Percentiles rank a stretch among this genome's conserved stretches.
phyloP scores from a whole-genome alignment of 2,113 vertebrate genomes.

The Garra rufa region DNA sequence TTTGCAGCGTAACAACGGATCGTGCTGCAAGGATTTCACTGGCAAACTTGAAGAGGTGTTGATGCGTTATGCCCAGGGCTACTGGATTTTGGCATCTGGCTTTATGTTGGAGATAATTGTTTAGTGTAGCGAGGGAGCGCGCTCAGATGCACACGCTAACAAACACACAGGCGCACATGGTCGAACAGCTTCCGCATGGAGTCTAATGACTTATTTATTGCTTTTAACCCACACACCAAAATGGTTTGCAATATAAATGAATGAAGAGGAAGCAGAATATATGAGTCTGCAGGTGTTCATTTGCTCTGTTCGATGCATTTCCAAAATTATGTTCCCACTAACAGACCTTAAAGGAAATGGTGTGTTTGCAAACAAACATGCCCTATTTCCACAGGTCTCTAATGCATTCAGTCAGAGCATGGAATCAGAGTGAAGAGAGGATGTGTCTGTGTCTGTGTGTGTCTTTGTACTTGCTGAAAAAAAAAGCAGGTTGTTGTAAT shows the following conservation, averaged over 20 bases:
- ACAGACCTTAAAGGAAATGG: not conserved
- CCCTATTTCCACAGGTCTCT: slow-evolving; percentile 44
- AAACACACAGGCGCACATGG: not conserved
- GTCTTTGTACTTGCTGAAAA: not conserved
- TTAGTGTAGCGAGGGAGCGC: slow-evolving; percentile 38
- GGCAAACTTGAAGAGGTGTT: not conserved
- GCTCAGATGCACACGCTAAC: not conserved
- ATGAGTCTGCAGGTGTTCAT: not conserved
- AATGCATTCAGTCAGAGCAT: slow-evolving; percentile 25
- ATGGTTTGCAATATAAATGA: slow-evolving; percentile 42
- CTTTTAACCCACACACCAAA: slow-evolving; percentile 41
- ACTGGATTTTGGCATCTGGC: slow-evolving; percentile 31
- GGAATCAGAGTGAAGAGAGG: not conserved
- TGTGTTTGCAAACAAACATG: slow-evolving; percentile 37
- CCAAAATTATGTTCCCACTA: not conserved
- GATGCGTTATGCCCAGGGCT: slow-evolving; percentile 6
- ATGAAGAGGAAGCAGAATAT: slow-evolving; percentile 1
- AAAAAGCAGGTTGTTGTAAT: slow-evolving; percentile 65
- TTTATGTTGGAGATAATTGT: slow-evolving; percentile 44
- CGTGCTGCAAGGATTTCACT: slow-evolving; percentile 21
- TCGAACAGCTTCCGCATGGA: not conserved
- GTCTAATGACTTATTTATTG: slow-evolving; percentile 45
- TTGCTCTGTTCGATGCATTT: slow-evolving; percentile 1
- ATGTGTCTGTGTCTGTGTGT: not conserved
- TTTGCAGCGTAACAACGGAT: slow-evolving; percentile 1